phyloP scores from a whole-genome alignment of 2,797 vertebrate species.

The Gymnothorax reevesii region DNA sequence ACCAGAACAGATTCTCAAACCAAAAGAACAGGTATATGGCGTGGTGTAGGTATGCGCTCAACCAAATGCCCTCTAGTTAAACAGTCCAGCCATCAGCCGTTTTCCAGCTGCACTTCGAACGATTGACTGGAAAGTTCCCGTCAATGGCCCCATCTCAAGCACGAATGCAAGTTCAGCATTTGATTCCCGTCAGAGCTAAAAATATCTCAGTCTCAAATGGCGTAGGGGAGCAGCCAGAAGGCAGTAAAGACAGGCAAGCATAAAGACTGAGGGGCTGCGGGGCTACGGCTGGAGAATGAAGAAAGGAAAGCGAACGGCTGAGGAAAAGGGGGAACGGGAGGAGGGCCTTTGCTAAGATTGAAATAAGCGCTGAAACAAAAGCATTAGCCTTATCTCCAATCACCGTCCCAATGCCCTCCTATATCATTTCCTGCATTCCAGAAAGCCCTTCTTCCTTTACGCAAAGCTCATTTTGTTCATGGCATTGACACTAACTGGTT shows the following conservation, averaged over 20 bases:
- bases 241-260: not conserved
- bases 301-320: not conserved
- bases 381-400: not conserved
- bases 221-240: not conserved
- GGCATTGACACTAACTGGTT: not conserved
- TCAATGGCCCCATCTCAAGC: conserved; percentile 13
- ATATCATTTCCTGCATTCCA: not conserved
- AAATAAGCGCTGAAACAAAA: not conserved
- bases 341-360: not conserved
- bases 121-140: not conserved
- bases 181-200: conserved; percentile 10
- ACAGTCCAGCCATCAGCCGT: not conserved
- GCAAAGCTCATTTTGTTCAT: not conserved
- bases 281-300: not conserved
- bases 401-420: not conserved
- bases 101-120: not conserved
- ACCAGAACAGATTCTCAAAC: no score
- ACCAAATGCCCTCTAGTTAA: no score
- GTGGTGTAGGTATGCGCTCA: no score
- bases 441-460: not conserved
- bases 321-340: no score
- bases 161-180: conserved; percentile 10
- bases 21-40: no score
- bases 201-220: not conserved
- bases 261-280: not conserved